These are phyloP conservation scores for Ormyrus pomaceus DNA, from an alignment of 2,888 invertebrate genomes.

Conservation along the genomic window DNA sequence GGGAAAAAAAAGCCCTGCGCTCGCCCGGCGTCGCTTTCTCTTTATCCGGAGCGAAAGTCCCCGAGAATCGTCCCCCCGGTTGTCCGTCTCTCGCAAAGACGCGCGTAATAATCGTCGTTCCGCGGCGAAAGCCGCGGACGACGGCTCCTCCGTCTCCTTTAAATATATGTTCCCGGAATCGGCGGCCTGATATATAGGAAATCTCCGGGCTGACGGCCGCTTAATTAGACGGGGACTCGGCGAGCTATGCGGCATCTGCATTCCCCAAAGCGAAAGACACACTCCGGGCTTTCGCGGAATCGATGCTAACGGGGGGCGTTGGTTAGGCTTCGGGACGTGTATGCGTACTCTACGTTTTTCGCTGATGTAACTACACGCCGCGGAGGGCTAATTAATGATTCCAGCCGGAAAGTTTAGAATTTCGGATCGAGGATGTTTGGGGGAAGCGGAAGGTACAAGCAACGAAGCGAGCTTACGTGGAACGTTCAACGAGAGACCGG, in stretches of 20 bases:
- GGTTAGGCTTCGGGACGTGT: no score
- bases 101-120: constrained; percentile 10
- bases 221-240: constrained; percentile 18
- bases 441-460: background rate
- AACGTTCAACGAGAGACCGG: background rate
- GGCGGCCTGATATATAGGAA: constrained; percentile 24
- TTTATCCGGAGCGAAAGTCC: background rate
- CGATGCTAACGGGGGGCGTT: background rate
- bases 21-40: background rate
- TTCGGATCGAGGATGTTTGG: constrained; percentile 4
- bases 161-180: constrained; percentile 21
- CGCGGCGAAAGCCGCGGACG: constrained; percentile 3
- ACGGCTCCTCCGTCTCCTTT: background rate
- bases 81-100: background rate
- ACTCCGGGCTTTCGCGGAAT: constrained; percentile 35
- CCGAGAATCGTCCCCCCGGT: background rate
- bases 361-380: background rate
- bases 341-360: background rate
- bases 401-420: background rate
- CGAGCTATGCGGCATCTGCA: constrained; percentile 3
- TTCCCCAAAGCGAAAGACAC: background rate
- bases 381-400: constrained; percentile 30
- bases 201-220: constrained; percentile 17
- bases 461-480: background rate
- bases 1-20: no score